phyloP scores from a whole-genome alignment of 2,113 vertebrate genomes.

The Muntiacus reevesi region DNA sequence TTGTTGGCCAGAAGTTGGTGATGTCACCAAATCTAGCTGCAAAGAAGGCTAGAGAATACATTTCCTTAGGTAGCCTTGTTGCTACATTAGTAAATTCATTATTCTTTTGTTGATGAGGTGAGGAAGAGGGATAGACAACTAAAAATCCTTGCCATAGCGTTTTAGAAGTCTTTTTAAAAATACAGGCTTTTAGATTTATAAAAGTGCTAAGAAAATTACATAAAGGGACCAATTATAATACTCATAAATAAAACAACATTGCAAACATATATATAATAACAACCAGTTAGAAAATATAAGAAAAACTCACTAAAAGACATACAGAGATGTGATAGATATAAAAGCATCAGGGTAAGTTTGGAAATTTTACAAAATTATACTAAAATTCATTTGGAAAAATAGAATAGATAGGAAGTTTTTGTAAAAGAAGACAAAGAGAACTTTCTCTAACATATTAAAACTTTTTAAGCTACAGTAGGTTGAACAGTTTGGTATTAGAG shows the following conservation, averaged over 20 bases:
- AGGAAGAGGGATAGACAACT: not conserved
- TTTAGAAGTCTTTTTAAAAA: not conserved
- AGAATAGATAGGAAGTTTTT: not conserved
- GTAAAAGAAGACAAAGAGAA: not conserved
- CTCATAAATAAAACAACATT: not conserved
- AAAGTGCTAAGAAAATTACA: not conserved
- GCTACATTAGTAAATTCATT: not conserved
- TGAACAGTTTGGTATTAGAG: not conserved
- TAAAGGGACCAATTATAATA: not conserved
- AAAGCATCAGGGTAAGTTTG: not conserved
- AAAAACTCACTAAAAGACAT: not conserved
- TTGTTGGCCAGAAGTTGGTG: not conserved
- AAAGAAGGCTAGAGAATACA: not conserved
- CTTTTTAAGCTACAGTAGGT: not conserved
- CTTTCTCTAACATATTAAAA: not conserved
- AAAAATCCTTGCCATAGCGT: not conserved
- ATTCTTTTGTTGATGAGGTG: not conserved
- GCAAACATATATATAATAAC: not conserved
- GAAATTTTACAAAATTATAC: not conserved
- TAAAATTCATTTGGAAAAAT: constrained; percentile 35
- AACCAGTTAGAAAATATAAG: not conserved
- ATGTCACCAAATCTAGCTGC: not conserved
- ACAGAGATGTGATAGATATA: not conserved
- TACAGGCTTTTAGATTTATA: not conserved
- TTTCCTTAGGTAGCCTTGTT: not conserved